These are phyloP conservation scores for Diglossa brunneiventris DNA, from an alignment of 2,113 vertebrate genomes.

Conservation along the genomic window DNA sequence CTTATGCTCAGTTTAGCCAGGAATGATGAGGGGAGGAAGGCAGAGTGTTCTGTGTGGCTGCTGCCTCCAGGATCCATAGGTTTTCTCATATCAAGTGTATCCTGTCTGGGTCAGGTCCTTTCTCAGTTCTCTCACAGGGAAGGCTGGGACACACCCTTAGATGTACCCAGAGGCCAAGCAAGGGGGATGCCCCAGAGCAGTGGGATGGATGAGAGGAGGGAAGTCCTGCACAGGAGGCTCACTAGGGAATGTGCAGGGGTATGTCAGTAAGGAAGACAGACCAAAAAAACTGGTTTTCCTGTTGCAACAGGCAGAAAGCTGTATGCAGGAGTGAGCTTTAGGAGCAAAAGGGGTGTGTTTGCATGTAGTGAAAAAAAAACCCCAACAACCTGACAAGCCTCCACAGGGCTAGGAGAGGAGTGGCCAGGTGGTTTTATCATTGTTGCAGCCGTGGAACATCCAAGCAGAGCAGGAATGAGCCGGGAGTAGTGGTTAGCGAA, in stretches of 20 bases:
- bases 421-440: background rate
- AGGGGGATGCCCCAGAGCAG: background rate
- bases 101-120: background rate
- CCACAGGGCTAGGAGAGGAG: background rate
- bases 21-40: background rate
- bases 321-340: background rate
- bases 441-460: background rate
- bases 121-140: background rate
- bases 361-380: background rate
- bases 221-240: background rate
- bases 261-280: background rate
- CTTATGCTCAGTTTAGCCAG: background rate
- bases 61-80: background rate
- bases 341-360: background rate
- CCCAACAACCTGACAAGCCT: background rate
- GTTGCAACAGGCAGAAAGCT: background rate
- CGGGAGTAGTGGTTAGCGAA: background rate
- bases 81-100: background rate
- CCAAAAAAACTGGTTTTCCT: background rate
- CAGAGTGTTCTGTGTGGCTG: background rate
- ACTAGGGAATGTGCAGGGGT: background rate
- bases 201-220: background rate
- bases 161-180: too few species aligned
- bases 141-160: background rate
- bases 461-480: background rate